These are phyloP conservation scores for Schizopygopsis pylzovi DNA, from an alignment of 2,797 vertebrate genomes.

Conservation along the genomic window DNA sequence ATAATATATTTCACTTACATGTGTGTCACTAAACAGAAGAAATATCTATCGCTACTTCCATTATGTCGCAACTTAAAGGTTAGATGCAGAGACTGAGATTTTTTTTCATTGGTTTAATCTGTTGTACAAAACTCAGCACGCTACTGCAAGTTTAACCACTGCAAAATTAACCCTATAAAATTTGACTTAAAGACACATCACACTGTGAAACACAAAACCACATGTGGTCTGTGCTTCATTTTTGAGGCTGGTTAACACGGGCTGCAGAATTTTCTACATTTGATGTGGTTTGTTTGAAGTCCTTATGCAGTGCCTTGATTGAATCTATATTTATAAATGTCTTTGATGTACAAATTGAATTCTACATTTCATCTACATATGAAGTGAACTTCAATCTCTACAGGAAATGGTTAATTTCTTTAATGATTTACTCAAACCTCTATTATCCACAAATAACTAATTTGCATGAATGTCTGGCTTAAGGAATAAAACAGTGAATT, in stretches of 20 bases:
- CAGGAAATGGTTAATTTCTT: constrained; percentile 18
- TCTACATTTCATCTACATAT: constrained; percentile 61
- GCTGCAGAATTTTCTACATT: constrained; percentile 58
- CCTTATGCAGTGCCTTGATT: constrained; percentile 55
- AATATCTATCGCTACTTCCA: too few relatives aligned
- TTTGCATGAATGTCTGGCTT: constrained; percentile 29
- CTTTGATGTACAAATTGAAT: constrained; percentile 70
- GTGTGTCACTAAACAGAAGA: too few relatives aligned
- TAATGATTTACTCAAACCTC: constrained; percentile 36
- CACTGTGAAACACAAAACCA: background rate
- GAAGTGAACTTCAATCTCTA: constrained; percentile 48
- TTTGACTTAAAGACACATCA: background rate
- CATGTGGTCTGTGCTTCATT: background rate
- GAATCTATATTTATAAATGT: constrained; percentile 63
- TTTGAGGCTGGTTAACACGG: constrained; percentile 5
- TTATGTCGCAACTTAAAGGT: background rate
- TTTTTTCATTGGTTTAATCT: background rate
- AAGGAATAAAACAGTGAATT: background rate
- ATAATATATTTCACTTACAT: too few relatives aligned
- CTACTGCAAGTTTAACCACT: background rate
- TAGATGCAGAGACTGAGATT: background rate
- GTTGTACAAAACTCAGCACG: background rate
- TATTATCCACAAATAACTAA: constrained; percentile 14
- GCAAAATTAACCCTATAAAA: background rate
- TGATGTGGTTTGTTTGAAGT: constrained; percentile 62